Base-by-base conservation (phyloP, 2,113 vertebrate species). In the Lophius piscatorius region DNA sequence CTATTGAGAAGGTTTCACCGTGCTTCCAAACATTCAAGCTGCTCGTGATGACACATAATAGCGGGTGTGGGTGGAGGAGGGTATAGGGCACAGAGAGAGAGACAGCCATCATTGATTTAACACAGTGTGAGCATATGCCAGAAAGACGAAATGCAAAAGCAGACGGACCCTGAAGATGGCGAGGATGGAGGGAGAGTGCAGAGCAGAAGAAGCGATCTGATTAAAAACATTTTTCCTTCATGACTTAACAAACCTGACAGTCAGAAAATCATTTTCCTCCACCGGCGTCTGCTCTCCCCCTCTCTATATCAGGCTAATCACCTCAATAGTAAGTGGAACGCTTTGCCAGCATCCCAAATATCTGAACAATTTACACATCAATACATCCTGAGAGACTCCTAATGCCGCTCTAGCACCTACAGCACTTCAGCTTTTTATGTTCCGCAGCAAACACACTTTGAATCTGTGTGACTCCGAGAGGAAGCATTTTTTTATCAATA, bases 1-100 rank as follows among this genome's bases (percentile, higher is more conserved):
- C 80, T 39, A 63, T 81, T 84, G 70, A 88, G 58, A 65, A 50
- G 41, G 55, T 75, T 72, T 81, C 79, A 74, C 69, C 35, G 58
- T 69, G 63, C 63, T 74, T 77, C 66, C 60, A 84, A 76, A 81
- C 66, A 65, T 70, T 77, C 64, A 62, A 54, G 65, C 44, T 44
- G 71, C 58, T 22, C 68, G 73, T 69, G 71, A 7, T 70, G 64
- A 70, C 51, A 35, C 74, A 80, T 59, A 82, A 72, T 54, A 44
- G 61, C 17, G 7, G n/a, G 22, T 26, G 74, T 62, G 70, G 69
- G 67, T 40, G 23, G 34, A 39, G 23, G 34, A 39, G 16, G 46
- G 28, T 13, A 54, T 24, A 47, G 35, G 31, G 60, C 17, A 63
- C 26, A 69, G 44, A 16, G 40, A 31, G 52, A 24, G 44, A 46